Conservation (phyloP, 2,797 vertebrate genomes). For the Hippocampus kuda region DNA sequence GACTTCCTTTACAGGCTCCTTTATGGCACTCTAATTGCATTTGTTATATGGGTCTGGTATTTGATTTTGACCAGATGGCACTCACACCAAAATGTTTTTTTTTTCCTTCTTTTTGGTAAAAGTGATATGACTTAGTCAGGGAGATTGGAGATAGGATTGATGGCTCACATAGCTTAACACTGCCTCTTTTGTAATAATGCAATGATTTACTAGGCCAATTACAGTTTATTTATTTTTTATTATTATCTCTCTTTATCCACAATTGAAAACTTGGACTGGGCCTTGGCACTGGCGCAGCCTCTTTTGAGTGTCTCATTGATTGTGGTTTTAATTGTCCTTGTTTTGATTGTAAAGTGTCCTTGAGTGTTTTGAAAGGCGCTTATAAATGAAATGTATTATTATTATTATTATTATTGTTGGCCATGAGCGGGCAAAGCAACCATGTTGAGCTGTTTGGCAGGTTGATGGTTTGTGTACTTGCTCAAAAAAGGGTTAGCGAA, state of each 20-base stretch:
- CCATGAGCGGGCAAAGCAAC: not conserved
- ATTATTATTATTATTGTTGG: too few relatives aligned
- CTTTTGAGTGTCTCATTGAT: not conserved
- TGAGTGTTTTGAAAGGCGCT: too few relatives aligned
- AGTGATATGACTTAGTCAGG: slow-evolving; percentile 30
- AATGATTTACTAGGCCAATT: slow-evolving; percentile 5
- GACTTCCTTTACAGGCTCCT: slow-evolving; percentile 56
- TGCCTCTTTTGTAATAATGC: slow-evolving; percentile 17
- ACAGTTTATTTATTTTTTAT: too few relatives aligned
- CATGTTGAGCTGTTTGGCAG: not conserved
- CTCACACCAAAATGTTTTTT: slow-evolving; percentile 38
- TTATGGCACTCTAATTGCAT: slow-evolving; percentile 53
- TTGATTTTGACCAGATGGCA: slow-evolving; percentile 61
- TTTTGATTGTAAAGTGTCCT: too few relatives aligned
- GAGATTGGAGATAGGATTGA: slow-evolving; percentile 50
- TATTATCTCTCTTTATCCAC: too few relatives aligned
- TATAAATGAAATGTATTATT: too few relatives aligned
- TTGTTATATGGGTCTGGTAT: slow-evolving; percentile 55
- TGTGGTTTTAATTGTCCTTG: too few relatives aligned
- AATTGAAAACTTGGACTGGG: too few relatives aligned
- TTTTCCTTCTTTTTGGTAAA: slow-evolving; percentile 30
- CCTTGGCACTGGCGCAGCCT: not conserved
- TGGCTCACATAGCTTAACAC: slow-evolving; percentile 25
- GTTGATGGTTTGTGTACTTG: not conserved
- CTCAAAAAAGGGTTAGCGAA: not conserved